Percentiles rank a stretch among this genome's conserved stretches.
Evolutionary conservation across 2,888 invertebrate species (phyloP).

Genomic region (Phasia obesa): DNA sequence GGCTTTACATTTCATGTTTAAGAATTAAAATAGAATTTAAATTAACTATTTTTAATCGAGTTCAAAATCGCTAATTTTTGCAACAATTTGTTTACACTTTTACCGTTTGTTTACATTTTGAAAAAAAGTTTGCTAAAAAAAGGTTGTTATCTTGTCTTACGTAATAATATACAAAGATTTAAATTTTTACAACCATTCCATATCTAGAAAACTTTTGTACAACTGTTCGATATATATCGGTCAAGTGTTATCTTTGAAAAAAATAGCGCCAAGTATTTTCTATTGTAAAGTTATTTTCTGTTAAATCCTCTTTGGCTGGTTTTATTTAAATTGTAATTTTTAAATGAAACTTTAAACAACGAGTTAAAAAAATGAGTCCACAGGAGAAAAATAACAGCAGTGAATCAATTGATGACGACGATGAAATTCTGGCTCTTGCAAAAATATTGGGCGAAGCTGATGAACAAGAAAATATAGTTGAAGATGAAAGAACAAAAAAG

Average conservation of each 20-base stretch:
- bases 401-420: slow-evolving; percentile 76
- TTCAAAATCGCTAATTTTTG: no score
- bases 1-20: no score
- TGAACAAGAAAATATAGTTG: slow-evolving; percentile 67
- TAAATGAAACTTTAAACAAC: background rate
- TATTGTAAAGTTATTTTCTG: background rate
- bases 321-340: background rate
- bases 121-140: background rate
- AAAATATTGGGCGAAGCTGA: slow-evolving; percentile 77
- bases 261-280: slow-evolving; percentile 47
- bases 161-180: background rate
- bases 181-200: background rate
- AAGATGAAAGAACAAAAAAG: no score
- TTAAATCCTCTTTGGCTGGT: background rate
- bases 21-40: no score
- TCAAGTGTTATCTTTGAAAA: slow-evolving; percentile 7
- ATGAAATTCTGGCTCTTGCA: slow-evolving; percentile 77
- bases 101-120: no score
- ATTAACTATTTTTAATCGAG: no score
- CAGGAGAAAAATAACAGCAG: slow-evolving; percentile 63
- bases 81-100: no score
- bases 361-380: slow-evolving; percentile 33
- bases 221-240: background rate
- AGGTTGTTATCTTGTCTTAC: background rate
- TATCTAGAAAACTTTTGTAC: no score